Evolutionary conservation across 2,888 invertebrate genomes (phyloP).

Genomic region (Philereme transversata): DNA sequence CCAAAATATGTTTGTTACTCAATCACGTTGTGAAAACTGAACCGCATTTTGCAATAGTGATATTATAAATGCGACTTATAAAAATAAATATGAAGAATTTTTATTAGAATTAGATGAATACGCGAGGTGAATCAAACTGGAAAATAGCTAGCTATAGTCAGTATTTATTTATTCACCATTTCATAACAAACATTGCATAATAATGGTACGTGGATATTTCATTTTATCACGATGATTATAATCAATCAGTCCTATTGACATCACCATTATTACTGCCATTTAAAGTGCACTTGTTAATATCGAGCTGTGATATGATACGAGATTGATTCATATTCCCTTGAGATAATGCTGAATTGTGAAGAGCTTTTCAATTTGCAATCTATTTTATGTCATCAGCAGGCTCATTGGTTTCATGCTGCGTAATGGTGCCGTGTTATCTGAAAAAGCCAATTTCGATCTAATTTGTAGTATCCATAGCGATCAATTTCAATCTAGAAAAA

Average conservation of each 20-base stretch:
- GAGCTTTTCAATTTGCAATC: slow-evolving; percentile 18
- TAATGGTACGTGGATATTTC: slow-evolving; percentile 5
- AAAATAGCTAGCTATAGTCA: no score
- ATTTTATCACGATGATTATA: slow-evolving; percentile 15
- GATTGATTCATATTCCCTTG: slow-evolving; percentile 15
- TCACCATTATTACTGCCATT: slow-evolving; percentile 14
- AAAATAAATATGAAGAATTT: no score
- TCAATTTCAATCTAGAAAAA: no score
- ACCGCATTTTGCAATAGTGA: no score
- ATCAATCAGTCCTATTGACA: slow-evolving; percentile 22
- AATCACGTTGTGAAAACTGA: no score
- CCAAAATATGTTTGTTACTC: no score
- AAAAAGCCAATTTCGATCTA: no score
- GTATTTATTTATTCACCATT: slow-evolving; percentile 18
- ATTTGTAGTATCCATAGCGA: no score
- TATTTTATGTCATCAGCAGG: slow-evolving; percentile 14
- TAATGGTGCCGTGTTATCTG: no score
- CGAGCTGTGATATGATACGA: not conserved
- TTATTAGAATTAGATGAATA: no score
- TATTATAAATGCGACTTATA: no score
- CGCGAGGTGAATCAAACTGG: no score
- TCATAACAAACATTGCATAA: slow-evolving; percentile 13
- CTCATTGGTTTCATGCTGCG: slow-evolving; percentile 11
- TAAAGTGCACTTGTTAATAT: slow-evolving; percentile 13
- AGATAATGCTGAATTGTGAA: slow-evolving; percentile 4